phyloP scores from a whole-genome alignment of 2,113 vertebrate genomes.

The Oryzias javanicus region DNA sequence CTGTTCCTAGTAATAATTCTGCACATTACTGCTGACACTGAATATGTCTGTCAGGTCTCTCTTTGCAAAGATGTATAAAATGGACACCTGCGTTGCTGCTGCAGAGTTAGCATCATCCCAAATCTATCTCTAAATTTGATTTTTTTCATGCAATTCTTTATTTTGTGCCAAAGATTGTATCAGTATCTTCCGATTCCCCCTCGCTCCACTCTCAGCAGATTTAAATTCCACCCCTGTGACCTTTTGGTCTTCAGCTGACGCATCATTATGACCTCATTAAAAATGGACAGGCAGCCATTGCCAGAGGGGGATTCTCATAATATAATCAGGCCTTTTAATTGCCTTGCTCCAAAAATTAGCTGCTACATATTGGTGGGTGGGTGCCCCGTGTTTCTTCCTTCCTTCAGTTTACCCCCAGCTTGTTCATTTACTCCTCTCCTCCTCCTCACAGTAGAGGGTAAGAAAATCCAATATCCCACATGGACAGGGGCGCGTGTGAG shows the following conservation, averaged over 20 bases:
- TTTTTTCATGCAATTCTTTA: conserved; percentile 11
- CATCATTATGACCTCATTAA: conserved; percentile 79
- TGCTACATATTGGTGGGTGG: conserved; percentile 68
- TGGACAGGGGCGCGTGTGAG: conserved; percentile 6
- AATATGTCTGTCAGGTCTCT: conserved; percentile 18
- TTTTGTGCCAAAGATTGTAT: conserved; percentile 30
- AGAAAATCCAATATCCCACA: conserved; percentile 26
- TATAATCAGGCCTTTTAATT: conserved; percentile 72
- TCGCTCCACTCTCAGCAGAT: conserved; percentile 22
- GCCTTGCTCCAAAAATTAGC: conserved; percentile 71
- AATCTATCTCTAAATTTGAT: conserved; percentile 5
- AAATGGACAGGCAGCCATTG: conserved; percentile 75
- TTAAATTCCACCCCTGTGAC: conserved; percentile 60
- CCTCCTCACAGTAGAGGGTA: conserved; percentile 1
- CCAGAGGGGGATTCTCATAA: conserved; percentile 75
- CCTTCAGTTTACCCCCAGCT: conserved; percentile 27
- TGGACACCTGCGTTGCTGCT: conserved; percentile 8
- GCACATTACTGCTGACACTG: conserved; percentile 41
- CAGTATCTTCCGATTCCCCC: neutral
- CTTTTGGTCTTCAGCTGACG: conserved; percentile 75
- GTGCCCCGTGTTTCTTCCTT: conserved; percentile 37
- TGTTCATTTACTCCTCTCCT: conserved; percentile 27
- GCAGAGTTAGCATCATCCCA: neutral
- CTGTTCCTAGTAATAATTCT: conserved; percentile 48
- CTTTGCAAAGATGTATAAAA: conserved; percentile 21